phyloP scores from a whole-genome alignment of 2,888 invertebrate genomes.

The Diachrysia chrysitis region DNA sequence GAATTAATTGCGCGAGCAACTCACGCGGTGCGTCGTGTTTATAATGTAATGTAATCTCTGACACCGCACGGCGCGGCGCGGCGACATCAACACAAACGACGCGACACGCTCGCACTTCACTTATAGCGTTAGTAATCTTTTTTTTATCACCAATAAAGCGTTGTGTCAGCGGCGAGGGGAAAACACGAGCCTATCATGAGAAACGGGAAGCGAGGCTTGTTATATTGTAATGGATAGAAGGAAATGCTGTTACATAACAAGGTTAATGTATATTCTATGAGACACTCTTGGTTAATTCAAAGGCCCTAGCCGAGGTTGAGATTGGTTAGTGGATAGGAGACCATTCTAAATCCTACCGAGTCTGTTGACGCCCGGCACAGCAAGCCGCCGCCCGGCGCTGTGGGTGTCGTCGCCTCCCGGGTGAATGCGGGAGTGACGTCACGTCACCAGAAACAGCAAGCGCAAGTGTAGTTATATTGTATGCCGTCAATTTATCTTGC shows the following conservation, averaged over 20 bases:
- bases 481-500: conserved; percentile 32
- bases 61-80: neutral
- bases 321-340: no score
- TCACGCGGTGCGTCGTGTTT: neutral
- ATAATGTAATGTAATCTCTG: conserved; percentile 2
- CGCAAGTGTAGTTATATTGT: conserved; percentile 23
- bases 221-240: conserved; percentile 34
- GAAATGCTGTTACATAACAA: conserved; percentile 15
- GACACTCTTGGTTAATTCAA: neutral
- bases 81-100: conserved; percentile 10
- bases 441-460: conserved; percentile 3
- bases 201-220: conserved; percentile 17
- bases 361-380: no score
- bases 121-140: conserved; percentile 30
- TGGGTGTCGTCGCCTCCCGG: neutral
- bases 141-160: conserved; percentile 31
- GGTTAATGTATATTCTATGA: neutral
- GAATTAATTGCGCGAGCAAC: neutral
- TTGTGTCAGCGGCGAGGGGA: neutral
- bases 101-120: conserved; percentile 26
- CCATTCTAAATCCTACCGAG: no score
- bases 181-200: neutral
- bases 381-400: no score
- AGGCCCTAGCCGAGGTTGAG: no score
- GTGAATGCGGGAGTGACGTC: neutral